Conservation (phyloP, 2,888 invertebrate species). For the Pandemis heparana region DNA sequence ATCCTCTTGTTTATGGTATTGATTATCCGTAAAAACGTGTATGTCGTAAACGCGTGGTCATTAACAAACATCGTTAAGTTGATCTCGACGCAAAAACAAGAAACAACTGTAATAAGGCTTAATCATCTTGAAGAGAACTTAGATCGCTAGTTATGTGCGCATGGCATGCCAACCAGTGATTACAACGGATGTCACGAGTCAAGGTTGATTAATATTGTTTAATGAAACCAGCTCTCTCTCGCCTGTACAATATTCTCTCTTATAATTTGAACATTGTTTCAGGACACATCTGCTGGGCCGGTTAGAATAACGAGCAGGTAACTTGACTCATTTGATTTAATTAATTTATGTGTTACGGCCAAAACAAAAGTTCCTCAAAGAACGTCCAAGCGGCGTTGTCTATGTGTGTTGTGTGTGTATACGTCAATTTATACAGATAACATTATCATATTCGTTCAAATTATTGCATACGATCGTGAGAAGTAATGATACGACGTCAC, state of each 20-base stretch:
- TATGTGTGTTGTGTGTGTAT: too few relatives aligned
- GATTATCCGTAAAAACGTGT: slow-evolving; percentile 31
- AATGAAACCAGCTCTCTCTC: slow-evolving; percentile 4
- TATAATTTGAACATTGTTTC: slow-evolving; percentile 16
- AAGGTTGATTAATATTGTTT: slow-evolving; percentile 41
- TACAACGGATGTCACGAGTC: slow-evolving; percentile 45
- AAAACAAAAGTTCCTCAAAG: too few relatives aligned
- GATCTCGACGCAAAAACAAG: slow-evolving; percentile 46
- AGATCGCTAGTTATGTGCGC: slow-evolving; percentile 42
- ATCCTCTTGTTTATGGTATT: not conserved
- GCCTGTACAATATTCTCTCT: not conserved
- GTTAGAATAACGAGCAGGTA: not conserved
- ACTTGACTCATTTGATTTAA: not conserved
- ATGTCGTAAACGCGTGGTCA: slow-evolving; percentile 36
- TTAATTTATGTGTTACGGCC: not conserved
- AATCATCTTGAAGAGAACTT: slow-evolving; percentile 44
- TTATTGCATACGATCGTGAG: too few relatives aligned
- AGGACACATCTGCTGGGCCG: slow-evolving; percentile 2
- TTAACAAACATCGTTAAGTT: slow-evolving; percentile 49
- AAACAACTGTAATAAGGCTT: slow-evolving; percentile 49
- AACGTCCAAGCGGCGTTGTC: too few relatives aligned
- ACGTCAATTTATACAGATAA: too few relatives aligned
- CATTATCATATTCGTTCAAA: too few relatives aligned
- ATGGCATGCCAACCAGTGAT: slow-evolving; percentile 50
- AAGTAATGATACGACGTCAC: too few relatives aligned